Conservation (phyloP, 2,888 invertebrate species). For the Chymomyza procnemis region DNA sequence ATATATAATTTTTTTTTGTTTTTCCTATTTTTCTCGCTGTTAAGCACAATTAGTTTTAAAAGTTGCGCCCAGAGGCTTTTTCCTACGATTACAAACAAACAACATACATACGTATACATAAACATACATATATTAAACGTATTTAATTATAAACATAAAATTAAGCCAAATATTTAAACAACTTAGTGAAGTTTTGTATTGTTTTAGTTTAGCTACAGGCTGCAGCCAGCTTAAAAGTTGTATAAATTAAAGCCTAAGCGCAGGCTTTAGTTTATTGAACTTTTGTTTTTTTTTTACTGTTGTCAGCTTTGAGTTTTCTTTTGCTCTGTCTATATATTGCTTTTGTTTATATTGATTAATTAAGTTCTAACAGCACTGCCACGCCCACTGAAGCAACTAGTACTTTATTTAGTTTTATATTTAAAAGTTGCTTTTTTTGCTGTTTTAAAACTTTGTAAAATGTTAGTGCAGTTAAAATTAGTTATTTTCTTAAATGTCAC, state of each 20-base stretch:
- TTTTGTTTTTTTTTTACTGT: neutral
- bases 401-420: neutral
- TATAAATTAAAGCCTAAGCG: neutral
- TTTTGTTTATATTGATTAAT: neutral
- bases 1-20: neutral
- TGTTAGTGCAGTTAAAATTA: constrained; percentile 34
- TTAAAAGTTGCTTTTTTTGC: neutral
- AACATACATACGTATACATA: constrained; percentile 28
- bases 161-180: constrained; percentile 60
- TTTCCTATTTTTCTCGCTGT: constrained; percentile 31
- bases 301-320: neutral
- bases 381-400: neutral
- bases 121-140: constrained; percentile 40
- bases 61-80: constrained; percentile 69
- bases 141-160: constrained; percentile 65
- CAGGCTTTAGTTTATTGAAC: neutral
- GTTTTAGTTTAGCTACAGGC: constrained; percentile 5
- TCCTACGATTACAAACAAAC: constrained; percentile 50
- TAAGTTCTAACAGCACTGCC: constrained; percentile 1
- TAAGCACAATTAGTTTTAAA: constrained; percentile 69
- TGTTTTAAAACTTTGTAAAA: constrained; percentile 54
- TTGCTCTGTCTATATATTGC: neutral
- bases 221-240: neutral
- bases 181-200: constrained; percentile 40
- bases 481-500: constrained; percentile 26